Conservation (phyloP, 2,888 invertebrate genomes). For the Mactromeris polynyma region DNA sequence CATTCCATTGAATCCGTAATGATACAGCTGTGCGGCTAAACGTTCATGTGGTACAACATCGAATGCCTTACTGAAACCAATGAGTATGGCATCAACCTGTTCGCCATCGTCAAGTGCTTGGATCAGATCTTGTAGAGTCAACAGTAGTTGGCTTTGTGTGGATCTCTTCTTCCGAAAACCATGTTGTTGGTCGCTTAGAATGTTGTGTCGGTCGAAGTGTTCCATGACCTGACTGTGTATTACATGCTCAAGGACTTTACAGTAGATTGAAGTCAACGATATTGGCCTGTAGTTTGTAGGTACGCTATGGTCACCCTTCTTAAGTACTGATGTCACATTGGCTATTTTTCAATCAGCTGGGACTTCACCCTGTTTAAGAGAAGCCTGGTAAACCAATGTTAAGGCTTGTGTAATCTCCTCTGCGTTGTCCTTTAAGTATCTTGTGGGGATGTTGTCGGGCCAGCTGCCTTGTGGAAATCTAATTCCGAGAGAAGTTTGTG, state of each 20-base stretch:
- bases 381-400: background rate
- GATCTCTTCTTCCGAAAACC: background rate
- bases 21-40: background rate
- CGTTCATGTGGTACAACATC: background rate
- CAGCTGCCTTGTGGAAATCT: background rate
- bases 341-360: background rate
- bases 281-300: background rate
- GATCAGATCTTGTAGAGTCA: background rate
- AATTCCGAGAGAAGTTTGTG: too few species aligned
- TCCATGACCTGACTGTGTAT: background rate
- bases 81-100: background rate
- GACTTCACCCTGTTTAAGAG: background rate
- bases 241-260: background rate
- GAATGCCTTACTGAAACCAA: background rate
- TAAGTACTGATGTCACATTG: background rate
- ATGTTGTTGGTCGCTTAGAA: background rate
- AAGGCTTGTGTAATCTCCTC: background rate
- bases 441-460: background rate
- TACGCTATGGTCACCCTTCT: background rate
- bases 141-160: background rate
- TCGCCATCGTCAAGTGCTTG: background rate
- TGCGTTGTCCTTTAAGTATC: background rate
- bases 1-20: background rate
- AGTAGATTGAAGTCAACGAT: background rate
- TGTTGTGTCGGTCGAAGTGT: background rate